Evolutionary conservation across 2,797 vertebrate genomes (phyloP).

Genomic region (Falco naumanni): DNA sequence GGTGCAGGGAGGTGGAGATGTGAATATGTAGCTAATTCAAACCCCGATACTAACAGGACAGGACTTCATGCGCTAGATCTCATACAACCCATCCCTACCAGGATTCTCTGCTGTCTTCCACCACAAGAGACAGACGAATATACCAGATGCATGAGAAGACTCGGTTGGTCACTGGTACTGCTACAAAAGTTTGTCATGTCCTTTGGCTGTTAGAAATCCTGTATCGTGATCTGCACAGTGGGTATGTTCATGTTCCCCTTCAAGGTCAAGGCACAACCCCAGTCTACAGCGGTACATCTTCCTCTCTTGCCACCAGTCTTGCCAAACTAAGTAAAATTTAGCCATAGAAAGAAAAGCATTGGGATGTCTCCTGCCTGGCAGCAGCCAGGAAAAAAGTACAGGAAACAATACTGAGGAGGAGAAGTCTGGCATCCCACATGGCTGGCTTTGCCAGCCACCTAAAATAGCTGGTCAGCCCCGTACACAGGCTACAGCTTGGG

Average conservation of each 20-base stretch:
- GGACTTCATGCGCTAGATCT: neutral
- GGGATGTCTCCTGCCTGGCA: neutral
- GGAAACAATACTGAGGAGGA: neutral
- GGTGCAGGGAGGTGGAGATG: neutral
- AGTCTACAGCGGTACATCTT: neutral
- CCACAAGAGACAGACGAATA: neutral
- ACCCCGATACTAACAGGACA: neutral
- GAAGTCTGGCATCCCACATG: neutral
- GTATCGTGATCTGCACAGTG: neutral
- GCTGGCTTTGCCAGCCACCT: neutral
- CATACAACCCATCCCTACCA: neutral
- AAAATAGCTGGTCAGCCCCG: neutral
- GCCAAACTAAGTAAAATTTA: neutral
- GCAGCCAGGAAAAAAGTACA: neutral
- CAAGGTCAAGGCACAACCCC: neutral
- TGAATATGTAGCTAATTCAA: neutral
- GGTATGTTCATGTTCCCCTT: neutral
- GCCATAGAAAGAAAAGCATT: neutral
- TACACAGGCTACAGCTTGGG: neutral
- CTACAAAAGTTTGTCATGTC: conserved; percentile 8
- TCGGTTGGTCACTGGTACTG: neutral
- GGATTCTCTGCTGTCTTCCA: neutral
- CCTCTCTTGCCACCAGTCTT: neutral
- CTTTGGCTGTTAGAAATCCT: neutral
- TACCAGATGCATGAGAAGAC: neutral